These are phyloP conservation scores for Seriola dumerili DNA, from an alignment of 2,113 vertebrate genomes.

Conservation along the genomic window DNA sequence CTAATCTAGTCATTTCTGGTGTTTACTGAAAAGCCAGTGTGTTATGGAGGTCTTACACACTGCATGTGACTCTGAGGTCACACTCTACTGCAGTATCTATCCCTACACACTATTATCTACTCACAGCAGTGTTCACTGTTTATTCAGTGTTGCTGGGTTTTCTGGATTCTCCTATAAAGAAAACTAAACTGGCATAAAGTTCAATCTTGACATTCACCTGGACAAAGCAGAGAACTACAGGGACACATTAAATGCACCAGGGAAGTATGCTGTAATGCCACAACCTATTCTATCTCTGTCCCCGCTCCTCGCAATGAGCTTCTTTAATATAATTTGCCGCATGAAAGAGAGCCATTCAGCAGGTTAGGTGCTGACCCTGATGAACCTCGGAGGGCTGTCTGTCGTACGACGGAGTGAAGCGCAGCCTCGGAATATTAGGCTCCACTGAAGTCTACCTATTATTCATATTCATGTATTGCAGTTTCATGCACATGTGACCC, in stretches of 20 bases:
- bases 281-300: background rate
- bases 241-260: background rate
- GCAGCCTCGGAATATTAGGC: background rate
- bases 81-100: background rate
- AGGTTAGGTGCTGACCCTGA: background rate
- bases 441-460: too few species aligned
- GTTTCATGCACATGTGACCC: background rate
- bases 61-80: constrained; percentile 35
- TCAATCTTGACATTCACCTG: background rate
- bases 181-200: background rate
- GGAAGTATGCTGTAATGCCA: constrained; percentile 2
- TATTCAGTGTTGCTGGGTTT: background rate
- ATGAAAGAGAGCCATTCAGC: constrained; percentile 35
- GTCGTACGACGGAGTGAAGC: background rate
- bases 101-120: background rate
- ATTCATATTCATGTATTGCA: background rate
- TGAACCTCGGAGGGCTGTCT: background rate
- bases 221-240: constrained; percentile 8
- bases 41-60: constrained; percentile 21
- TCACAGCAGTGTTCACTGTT: background rate
- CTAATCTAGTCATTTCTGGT: constrained; percentile 39
- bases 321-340: constrained; percentile 9
- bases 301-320: background rate
- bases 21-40: constrained; percentile 53
- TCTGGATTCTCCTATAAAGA: background rate